Evolutionary conservation across 37 sponge, comb jelly and placozoan genomes (phyloP), one percentile per base, ranked within the genome.

Genomic region (Axinella damicornis): DNA sequence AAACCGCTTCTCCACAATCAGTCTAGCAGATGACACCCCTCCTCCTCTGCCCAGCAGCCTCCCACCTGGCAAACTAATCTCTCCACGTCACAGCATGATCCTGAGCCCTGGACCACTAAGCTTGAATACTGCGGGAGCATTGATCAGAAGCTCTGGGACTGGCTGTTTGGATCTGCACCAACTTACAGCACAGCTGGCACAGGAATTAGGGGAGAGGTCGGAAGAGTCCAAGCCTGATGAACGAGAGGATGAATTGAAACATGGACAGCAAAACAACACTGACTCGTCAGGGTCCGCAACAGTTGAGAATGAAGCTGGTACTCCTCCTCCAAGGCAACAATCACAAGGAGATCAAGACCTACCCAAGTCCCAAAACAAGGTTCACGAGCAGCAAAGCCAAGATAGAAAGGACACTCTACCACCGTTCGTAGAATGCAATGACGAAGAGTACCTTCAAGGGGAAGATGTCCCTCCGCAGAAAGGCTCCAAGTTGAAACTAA

Each of bases 41-140:
- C 80, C 80, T 25, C 80, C 80, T 28, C 80, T 79, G 0, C 80
- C 80, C 28, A 53, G 31, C 31, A 79, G 33, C 33, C 33, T 30
- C 9, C 80, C 80, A 0, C 80, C 80, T 22, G 80, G 80, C 25
- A 79, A 79, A 28, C 53, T 79, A n/a, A 65, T 79, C 4, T 46
- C 67, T 37, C 80, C 68, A 65, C 28, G 68, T 46, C 46, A 46
- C 46, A 46, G 46, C 46, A 46, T 46, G 46, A 46, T 46, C 46
- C 9, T 46, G 46, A 46, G 46, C 46, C 46, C 46, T 12, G 46
- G 46, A 46, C 6, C 46, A 12, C 46, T 46, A 9, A 46, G 46
- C 9, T 46, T 46, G 6, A 46, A 46, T 46, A 9, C 4, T 9
- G 9, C 9, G 9, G 46, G 9, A 46, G 9, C 46, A 46, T 46